Base-by-base conservation (phyloP, 2,888 invertebrate genomes). In the Apodemia duryi region DNA sequence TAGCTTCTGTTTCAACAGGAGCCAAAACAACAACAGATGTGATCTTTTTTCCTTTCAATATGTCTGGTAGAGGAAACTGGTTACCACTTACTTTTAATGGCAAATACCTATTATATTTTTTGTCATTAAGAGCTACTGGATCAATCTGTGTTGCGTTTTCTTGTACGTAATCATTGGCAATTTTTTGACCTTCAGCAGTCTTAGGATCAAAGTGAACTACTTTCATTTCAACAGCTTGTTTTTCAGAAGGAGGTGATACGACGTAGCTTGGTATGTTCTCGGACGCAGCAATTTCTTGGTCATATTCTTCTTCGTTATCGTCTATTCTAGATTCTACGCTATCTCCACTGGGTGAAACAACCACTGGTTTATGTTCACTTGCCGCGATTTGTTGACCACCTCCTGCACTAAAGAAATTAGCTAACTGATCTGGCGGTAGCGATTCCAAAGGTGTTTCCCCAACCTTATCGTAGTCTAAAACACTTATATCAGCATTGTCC, bases 401-500 rank as follows among this genome's bases (percentile, higher is more conserved):
- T 64, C 97, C 97, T n/a, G 95, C 96, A 29, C 95, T 94, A 77
- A 96, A 97, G 84, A 97, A 97, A 81, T 97, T 97, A 51, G 96
- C 96, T 67, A 97, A 84, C 73, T 97, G 97, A 83, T 97, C 97
- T 64, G 97, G 96, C 2, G 97, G 97, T 63, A 97, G 84, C 69
- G 95, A 96, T 70, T 97, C 97, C 63, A 97, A 88, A 5, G 96
- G 95, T 65, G 96, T 96, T 70, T 96, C 97, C 43, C 97, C 97
- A 54, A 97, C 95, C 91, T 97, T 97, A 77, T 97, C 97, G 75
- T 97, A 97, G 85, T 97, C 97, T 67, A 97, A 86, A 62, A 97
- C 94, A 72, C 97, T 97, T 68, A 97, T 97, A 74, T 97, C 96
- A 61, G 97, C 97, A 77, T 97, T 96, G 73, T 96, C 95, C 65